These are phyloP conservation scores for Miichthys miiuy DNA, from an alignment of 2,797 vertebrate genomes.

Conservation along the genomic window DNA sequence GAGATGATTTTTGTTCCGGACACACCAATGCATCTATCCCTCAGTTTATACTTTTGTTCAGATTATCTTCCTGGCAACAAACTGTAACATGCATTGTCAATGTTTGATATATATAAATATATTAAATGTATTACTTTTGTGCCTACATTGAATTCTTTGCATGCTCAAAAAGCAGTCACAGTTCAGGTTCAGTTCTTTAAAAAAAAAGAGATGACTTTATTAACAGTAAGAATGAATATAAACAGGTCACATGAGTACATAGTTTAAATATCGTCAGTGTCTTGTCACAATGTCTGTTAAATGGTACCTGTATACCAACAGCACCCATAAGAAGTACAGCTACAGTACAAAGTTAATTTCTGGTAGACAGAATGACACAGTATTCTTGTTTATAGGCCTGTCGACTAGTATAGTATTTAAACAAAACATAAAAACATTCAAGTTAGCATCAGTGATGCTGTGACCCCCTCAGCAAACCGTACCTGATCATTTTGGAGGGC, in stretches of 20 bases:
- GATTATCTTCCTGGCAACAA: slow-evolving; percentile 1
- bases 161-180: neutral
- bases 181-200: slow-evolving; percentile 35
- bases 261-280: slow-evolving; percentile 35
- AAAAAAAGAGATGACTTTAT: slow-evolving; percentile 69
- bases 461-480: slow-evolving; percentile 40
- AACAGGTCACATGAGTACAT: slow-evolving; percentile 56
- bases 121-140: slow-evolving; percentile 37
- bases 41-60: neutral
- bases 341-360: slow-evolving; percentile 70
- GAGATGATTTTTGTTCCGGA: neutral
- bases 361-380: slow-evolving; percentile 52
- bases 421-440: slow-evolving; percentile 65
- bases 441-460: slow-evolving; percentile 67
- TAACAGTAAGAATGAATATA: slow-evolving; percentile 56
- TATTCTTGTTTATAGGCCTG: slow-evolving; percentile 55
- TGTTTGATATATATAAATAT: slow-evolving; percentile 17
- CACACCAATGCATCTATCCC: neutral
- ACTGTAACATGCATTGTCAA: neutral
- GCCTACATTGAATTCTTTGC: neutral
- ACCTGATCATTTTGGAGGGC: slow-evolving; percentile 65
- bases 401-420: slow-evolving; percentile 40
- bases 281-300: slow-evolving; percentile 31
- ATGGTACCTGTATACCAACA: slow-evolving; percentile 19
- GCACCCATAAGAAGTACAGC: slow-evolving; percentile 43